Base-by-base conservation (phyloP, 1,140 invertebrate genomes). In the Drosophila virilis region DNA sequence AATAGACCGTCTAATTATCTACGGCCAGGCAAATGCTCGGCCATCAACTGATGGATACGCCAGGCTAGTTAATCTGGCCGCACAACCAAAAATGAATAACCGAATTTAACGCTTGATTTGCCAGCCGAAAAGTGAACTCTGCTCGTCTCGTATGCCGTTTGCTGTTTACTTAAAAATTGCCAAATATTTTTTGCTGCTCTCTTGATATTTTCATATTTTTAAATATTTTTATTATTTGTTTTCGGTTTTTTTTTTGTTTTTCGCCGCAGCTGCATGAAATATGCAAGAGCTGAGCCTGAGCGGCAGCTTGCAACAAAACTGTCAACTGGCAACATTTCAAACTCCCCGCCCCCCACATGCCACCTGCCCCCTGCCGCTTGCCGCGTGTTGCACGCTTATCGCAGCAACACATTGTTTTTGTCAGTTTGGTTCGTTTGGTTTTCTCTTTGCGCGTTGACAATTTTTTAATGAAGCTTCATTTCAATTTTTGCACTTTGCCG, bases 401-500 rank as follows among this genome's bases (percentile, higher is more conserved):
- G 70, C 32, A 42, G 42, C 73, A 78, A 72, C 75, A 74, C 69
- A 82, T 82, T 76, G 74, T 73, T 76, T 59, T 81, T 77, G 73
- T 78, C 77, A 71, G 46, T 82, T 77, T 59, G 73, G 60, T 52
- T 38, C 35, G 38, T 69, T 61, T 59, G 35, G 1, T 48, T 62
- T 61, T 70, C 43, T 15, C 38, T 43, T 46, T 62, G 12, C 55
- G 42, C 74, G 80, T 88, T 86, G 83, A 86, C 83, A 86, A 86
- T 88, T 88, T 86, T 85, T 86, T 86, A 86, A 86, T 86, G 83
- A 86, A 86, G 83, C 83, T 79, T 75, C 78, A 17, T 71, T 72
- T 77, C 74, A 43, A 32, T 51, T 46, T 50, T 50, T 61, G 35
- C 33, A 15, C 40, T 48, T 80, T 65, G 75, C 64, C 76, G 78